Evolutionary conservation across 2,113 vertebrate genomes (phyloP).

Genomic region (Mola mola): DNA sequence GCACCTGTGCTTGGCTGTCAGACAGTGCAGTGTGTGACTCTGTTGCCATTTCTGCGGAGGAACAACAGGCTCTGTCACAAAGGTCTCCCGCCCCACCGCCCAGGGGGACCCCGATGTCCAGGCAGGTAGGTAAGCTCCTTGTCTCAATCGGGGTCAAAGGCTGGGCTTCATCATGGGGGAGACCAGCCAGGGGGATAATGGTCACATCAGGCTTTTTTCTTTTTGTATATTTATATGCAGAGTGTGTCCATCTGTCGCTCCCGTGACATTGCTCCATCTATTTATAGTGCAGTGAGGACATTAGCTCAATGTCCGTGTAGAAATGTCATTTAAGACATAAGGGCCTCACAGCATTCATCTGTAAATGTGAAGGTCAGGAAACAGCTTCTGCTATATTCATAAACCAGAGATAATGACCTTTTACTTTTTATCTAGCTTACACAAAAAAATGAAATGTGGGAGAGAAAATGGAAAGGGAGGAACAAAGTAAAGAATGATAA

Average conservation of each 20-base stretch:
- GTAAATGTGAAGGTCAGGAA: conserved; percentile 63
- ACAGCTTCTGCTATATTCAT: conserved; percentile 18
- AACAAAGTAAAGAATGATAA: background rate
- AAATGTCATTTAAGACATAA: conserved; percentile 65
- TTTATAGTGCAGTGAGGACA: conserved; percentile 70
- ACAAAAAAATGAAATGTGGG: background rate
- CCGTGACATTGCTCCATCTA: conserved; percentile 57
- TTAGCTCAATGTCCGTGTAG: conserved; percentile 59
- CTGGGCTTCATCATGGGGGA: conserved; percentile 9
- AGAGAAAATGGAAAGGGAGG: background rate
- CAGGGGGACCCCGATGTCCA: conserved; percentile 49
- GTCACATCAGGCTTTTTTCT: conserved; percentile 12
- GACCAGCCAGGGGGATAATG: background rate
- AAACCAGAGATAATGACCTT: conserved; percentile 31
- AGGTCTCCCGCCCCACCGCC: conserved; percentile 43
- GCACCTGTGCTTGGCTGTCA: conserved; percentile 80
- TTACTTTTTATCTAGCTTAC: background rate
- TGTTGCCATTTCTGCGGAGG: conserved; percentile 47
- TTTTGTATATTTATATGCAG: conserved; percentile 22
- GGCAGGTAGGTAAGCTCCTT: conserved; percentile 76
- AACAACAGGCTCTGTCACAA: conserved; percentile 69
- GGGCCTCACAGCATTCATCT: conserved; percentile 45
- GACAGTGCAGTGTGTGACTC: conserved; percentile 39
- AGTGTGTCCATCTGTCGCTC: conserved; percentile 38
- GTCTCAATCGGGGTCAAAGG: conserved; percentile 41